These are phyloP conservation scores for Drosophila neocordata DNA, from an alignment of 1,140 invertebrate species.

Conservation along the genomic window DNA sequence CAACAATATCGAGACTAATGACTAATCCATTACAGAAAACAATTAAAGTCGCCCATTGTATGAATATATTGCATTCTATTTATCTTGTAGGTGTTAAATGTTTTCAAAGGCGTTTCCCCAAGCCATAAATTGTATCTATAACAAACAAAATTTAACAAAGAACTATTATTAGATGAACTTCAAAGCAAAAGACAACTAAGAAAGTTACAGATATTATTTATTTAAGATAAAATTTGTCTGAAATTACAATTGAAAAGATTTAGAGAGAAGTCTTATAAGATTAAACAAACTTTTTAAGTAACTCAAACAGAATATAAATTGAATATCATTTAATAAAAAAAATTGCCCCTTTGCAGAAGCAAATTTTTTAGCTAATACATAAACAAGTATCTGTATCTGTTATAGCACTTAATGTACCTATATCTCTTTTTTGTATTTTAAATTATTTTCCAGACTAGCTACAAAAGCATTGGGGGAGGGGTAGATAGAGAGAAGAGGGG, in stretches of 20 bases:
- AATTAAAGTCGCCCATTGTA: constrained; percentile 28
- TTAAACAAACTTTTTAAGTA: background rate
- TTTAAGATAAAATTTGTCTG: too few species aligned
- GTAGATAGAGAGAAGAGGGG: background rate
- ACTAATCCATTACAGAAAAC: constrained; percentile 47
- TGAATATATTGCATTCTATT: constrained; percentile 7
- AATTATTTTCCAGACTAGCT: background rate
- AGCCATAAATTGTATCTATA: background rate
- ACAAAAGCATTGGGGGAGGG: background rate
- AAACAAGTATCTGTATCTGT: constrained; percentile 3
- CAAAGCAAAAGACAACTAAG: too few species aligned
- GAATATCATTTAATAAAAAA: too few species aligned
- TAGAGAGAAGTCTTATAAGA: too few species aligned
- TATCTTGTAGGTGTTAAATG: constrained; percentile 64
- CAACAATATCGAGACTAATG: constrained; percentile 28
- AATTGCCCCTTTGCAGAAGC: too few species aligned
- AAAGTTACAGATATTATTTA: background rate
- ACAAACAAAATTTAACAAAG: background rate
- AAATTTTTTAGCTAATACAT: constrained; percentile 2
- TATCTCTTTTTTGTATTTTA: background rate
- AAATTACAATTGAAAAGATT: too few species aligned
- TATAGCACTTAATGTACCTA: background rate
- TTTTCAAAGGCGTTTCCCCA: constrained; percentile 18
- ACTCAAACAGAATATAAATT: background rate
- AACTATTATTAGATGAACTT: background rate